A percentile compares a stretch with the other conserved stretches of the same genome.
Conservation (phyloP, 2,113 vertebrate genomes). For the Cyanoliseus patagonus region DNA sequence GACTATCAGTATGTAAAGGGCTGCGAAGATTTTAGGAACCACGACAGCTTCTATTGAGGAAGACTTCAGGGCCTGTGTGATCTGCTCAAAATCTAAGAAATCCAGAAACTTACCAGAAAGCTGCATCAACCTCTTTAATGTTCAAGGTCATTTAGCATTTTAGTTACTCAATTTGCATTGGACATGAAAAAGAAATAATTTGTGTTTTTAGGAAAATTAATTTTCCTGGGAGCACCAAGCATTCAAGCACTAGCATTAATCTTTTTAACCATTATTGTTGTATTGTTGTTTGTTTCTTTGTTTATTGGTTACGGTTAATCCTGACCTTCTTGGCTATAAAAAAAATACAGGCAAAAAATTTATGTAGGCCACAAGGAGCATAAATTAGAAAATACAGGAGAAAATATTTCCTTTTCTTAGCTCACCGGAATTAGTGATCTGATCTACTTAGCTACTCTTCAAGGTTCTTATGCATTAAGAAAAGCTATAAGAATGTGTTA, state of each 20-base stretch:
- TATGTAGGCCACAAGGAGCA: constrained; percentile 49
- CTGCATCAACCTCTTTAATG: background rate
- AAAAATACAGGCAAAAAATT: background rate
- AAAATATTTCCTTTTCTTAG: constrained; percentile 15
- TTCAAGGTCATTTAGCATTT: background rate
- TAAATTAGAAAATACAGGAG: constrained; percentile 18
- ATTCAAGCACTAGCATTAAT: constrained; percentile 24
- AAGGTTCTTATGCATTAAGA: constrained; percentile 14
- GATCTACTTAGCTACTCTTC: constrained; percentile 52
- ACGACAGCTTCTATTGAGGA: background rate
- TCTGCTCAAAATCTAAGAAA: background rate
- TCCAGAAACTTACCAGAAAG: background rate
- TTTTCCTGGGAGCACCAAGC: background rate
- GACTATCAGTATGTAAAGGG: background rate
- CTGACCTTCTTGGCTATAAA: constrained; percentile 14
- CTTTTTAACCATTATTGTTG: background rate
- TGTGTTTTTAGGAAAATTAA: constrained; percentile 22
- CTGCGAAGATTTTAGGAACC: background rate
- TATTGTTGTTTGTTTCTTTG: background rate
- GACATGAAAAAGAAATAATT: constrained; percentile 3
- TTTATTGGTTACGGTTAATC: background rate
- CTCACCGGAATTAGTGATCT: constrained; percentile 46
- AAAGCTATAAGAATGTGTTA: background rate
- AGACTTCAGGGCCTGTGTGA: background rate
- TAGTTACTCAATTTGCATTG: background rate